phyloP scores from a whole-genome alignment of 2,888 invertebrate species.

The Plemyria rubiginata region DNA sequence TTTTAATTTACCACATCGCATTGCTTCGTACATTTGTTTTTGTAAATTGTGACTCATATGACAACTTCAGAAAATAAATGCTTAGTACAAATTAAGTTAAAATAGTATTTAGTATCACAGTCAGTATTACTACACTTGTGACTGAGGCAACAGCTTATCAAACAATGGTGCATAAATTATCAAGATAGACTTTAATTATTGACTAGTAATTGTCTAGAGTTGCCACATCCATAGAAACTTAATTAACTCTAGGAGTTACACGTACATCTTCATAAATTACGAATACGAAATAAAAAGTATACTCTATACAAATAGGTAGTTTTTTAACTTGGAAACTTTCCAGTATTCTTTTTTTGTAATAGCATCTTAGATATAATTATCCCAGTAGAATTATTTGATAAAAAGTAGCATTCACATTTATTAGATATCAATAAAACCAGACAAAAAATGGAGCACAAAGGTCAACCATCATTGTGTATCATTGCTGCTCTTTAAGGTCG shows the following conservation, averaged over 20 bases:
- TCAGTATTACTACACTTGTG: constrained; percentile 4
- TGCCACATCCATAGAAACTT: constrained; percentile 1
- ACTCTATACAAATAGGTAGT: too few species aligned
- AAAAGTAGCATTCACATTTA: constrained; percentile 8
- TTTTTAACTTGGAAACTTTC: too few species aligned
- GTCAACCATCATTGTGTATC: constrained; percentile 35
- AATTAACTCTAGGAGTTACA: not conserved
- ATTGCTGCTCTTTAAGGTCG: constrained; percentile 35
- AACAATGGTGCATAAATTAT: constrained; percentile 31
- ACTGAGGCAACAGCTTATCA: constrained; percentile 11
- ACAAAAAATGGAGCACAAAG: constrained; percentile 30
- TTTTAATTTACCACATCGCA: too few species aligned
- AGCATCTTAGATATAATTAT: too few species aligned
- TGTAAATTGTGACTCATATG: too few species aligned
- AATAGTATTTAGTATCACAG: not conserved
- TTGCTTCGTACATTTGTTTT: too few species aligned
- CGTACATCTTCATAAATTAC: too few species aligned
- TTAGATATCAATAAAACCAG: constrained; percentile 29
- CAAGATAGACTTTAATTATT: constrained; percentile 21
- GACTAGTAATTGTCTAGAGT: constrained; percentile 20
- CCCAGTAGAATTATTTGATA: not conserved
- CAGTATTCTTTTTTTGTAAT: too few species aligned
- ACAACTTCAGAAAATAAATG: too few species aligned
- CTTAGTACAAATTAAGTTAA: too few species aligned
- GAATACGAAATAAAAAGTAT: too few species aligned